Evolutionary conservation across 2,888 invertebrate genomes (phyloP), one percentile per base, ranked within the genome.

Genomic region (Cerastoderma edule): DNA sequence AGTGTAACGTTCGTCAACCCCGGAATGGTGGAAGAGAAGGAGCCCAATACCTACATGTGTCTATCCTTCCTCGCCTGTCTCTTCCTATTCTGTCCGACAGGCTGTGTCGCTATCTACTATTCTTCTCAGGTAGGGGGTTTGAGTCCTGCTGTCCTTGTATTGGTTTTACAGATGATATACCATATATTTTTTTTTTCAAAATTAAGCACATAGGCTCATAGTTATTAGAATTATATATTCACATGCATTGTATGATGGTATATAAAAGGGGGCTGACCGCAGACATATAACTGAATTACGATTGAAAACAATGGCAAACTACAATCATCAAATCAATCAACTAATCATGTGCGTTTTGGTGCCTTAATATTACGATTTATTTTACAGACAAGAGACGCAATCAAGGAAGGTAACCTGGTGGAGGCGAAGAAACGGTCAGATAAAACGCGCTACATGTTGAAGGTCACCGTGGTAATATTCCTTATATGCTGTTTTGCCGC

Each of bases 1-100:
- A 39, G 60, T 22, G 60, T 60, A 3, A 60, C 60, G n/a, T 60
- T 60, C 27, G 60, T 60, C 2, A n/a, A 60, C 27, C 60, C 60
- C n/a, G 33, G 5, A 6, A 24, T 24, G 5, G 10, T 2, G 2
- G 24, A 19, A 2, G 50, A 22, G 10, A 22, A 19, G 24, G 39
- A 22, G 10, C 56, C 56, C 2, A 35, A 60, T 33, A 39, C 35
- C 39, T 60, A 60, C 39, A 22, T 60, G 39, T 60, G 60, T 39
- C 60, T 60, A 8, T 60, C 60, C 24, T 39, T 60, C 22, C 35
- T 60, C 8, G 60, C 60, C n/a, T 60, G 60, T 16, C 60, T 60
- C 39, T 60, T 8, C 27, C 33, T 32, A 22, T 60, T 60, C n/a
- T 60, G 60, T 60, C 60, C 60, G 22, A 60, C 60, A 16, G 60